Evolutionary conservation across 1,140 invertebrate genomes (phyloP), one percentile per base, ranked within the genome.

Genomic region (Stenopsyche tienmushanensis): DNA sequence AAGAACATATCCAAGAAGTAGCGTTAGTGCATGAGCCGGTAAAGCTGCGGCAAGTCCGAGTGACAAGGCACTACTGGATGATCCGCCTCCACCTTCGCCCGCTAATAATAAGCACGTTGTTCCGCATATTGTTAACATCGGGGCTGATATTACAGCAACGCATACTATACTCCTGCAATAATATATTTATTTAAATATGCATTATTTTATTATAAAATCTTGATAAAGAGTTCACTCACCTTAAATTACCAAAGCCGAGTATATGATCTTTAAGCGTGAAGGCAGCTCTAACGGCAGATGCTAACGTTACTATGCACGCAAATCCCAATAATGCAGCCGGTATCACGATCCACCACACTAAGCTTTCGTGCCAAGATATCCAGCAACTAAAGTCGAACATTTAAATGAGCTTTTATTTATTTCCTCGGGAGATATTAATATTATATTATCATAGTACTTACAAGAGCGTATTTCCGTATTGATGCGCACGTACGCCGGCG

Each of bases 381-480:
- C 94, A 97, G 75, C 94, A 97, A 74, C 93, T 96, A 74, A 42
- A 82, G 82, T 66, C n/a, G n/a, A n/a, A n/a, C n/a, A n/a, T 57
- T 2, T 47, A 25, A 23, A n/a, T n/a, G n/a, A n/a, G n/a, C n/a
- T 42, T 10, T 7, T 24, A 24, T 54, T 10, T 9, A 54, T 54
- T 17, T 7, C n/a, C 3, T 23, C 23, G 15, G 23, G 7, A 17
- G 20, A n/a, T n/a, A 18, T 41, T 59, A 21, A 18, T 8, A 29
- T 54, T 45, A 24, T 23, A 45, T 9, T 45, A 24, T 59, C 7
- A 23, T 54, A 89, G n/a, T n/a, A n/a, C 91, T 89, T 82, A 96
- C 93, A 96, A 96, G 65, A 92, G 87, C 71, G 89, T 89, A 75
- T 94, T 96, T 66, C 94, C 96, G 77, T 97, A 98, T 73, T 96